Percentiles rank a stretch among this genome's conserved stretches.
phyloP scores from a whole-genome alignment of 2,113 vertebrate genomes.

The Paramormyrops kingsleyae region DNA sequence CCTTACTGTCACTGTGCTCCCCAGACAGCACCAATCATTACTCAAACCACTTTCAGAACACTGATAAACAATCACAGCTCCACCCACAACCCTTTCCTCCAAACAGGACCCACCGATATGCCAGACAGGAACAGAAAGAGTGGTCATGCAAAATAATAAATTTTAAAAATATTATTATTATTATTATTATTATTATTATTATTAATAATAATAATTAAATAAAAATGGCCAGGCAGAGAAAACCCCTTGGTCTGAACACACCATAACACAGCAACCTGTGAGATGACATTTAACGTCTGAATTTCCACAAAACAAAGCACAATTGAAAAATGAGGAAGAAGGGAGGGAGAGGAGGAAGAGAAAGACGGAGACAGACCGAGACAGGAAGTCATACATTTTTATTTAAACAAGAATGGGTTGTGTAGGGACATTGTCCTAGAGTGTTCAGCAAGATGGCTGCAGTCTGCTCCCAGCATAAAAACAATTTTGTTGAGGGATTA shows the following conservation, averaged over 20 bases:
- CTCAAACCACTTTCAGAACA: not conserved
- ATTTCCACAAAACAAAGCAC: constrained; percentile 12
- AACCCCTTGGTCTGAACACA: not conserved
- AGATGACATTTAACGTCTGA: constrained; percentile 6
- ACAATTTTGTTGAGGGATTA: not conserved
- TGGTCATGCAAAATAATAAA: no score
- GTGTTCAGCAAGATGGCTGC: not conserved
- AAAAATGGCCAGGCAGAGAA: not conserved
- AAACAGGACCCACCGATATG: constrained; percentile 13
- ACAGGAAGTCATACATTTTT: not conserved
- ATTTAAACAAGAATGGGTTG: not conserved
- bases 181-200: no score
- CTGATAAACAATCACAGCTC: not conserved
- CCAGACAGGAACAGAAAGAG: constrained; percentile 3
- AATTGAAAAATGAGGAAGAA: not conserved
- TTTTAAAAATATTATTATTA: no score
- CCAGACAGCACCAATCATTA: not conserved
- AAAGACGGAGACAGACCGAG: not conserved
- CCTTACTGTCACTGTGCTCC: not conserved
- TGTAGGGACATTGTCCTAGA: not conserved
- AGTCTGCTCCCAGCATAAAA: not conserved
- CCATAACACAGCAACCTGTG: not conserved
- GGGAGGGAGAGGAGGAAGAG: not conserved
- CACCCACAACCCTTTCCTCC: not conserved
- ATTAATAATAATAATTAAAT: no score